Conservation (phyloP, 2,888 invertebrate species). For the Tenthredo mesomela region DNA sequence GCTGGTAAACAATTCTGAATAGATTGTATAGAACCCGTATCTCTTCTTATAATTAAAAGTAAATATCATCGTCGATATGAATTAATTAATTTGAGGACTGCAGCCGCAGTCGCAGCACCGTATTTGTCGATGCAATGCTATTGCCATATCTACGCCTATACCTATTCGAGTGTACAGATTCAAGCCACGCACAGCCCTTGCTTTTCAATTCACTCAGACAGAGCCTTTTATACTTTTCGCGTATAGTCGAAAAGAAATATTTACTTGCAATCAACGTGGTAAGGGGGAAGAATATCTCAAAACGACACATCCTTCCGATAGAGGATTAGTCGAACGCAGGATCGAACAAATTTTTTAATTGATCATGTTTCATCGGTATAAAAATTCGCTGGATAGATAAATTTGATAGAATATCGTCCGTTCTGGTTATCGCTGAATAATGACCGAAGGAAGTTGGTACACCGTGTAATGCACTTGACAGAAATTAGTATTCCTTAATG, state of each 20-base stretch:
- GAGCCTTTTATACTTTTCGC: not conserved
- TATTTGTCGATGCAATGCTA: not conserved
- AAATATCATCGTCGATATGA: constrained; percentile 34
- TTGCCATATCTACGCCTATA: not conserved
- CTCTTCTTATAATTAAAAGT: constrained; percentile 27
- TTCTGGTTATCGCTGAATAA: constrained; percentile 8
- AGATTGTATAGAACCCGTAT: not conserved
- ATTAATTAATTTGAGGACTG: constrained; percentile 36
- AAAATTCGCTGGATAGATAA: not conserved
- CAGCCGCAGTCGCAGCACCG: not conserved
- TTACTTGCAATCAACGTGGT: not conserved
- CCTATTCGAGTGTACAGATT: not conserved
- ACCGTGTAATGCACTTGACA: constrained; percentile 63
- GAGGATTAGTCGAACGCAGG: not conserved
- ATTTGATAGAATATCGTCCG: not conserved
- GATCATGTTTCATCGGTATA: not conserved
- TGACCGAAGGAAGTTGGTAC: constrained; percentile 35
- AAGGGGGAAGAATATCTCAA: not conserved
- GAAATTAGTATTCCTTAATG: constrained; percentile 72
- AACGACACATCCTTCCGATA: not conserved
- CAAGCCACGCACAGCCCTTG: not conserved
- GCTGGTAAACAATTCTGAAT: constrained; percentile 15
- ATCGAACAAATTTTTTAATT: no score
- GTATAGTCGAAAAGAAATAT: not conserved
- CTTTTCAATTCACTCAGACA: not conserved